phyloP scores from a whole-genome alignment of 2,888 invertebrate genomes.

The Phlogophora meticulosa region DNA sequence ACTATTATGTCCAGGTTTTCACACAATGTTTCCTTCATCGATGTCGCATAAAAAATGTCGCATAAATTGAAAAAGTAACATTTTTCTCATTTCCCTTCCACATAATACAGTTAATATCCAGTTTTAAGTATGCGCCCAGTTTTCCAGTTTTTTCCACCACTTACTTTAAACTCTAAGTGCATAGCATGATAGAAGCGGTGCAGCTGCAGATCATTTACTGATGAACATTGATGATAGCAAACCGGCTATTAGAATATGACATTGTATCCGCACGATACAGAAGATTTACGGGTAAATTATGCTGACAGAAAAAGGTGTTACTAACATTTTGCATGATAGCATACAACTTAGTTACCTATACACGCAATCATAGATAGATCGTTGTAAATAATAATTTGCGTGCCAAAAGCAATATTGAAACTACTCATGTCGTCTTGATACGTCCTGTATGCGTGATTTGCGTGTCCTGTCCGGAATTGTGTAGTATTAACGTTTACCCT shows the following conservation, averaged over 20 bases:
- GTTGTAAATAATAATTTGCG: neutral
- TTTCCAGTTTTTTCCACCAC: too few relatives aligned
- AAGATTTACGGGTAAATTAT: conserved; percentile 2
- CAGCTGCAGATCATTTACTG: too few relatives aligned
- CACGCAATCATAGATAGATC: neutral
- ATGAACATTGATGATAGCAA: neutral
- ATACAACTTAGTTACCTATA: neutral
- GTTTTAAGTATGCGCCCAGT: too few relatives aligned
- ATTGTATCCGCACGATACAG: neutral
- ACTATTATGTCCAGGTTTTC: too few relatives aligned
- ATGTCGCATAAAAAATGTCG: too few relatives aligned
- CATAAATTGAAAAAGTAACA: too few relatives aligned
- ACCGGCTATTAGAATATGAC: neutral
- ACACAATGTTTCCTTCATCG: too few relatives aligned
- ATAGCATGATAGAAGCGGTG: too few relatives aligned
- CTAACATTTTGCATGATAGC: neutral
- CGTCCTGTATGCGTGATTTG: conserved; percentile 26
- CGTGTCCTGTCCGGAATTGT: conserved; percentile 9
- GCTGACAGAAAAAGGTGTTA: neutral
- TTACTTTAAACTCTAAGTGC: too few relatives aligned
- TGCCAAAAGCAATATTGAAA: conserved; percentile 1
- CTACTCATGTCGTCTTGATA: conserved; percentile 11
- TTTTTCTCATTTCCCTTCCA: too few relatives aligned
- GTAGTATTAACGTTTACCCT: conserved; percentile 3
- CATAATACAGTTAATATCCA: too few relatives aligned